Evolutionary conservation across 1,140 invertebrate genomes (phyloP).

Genomic region (Drosophila varians): DNA sequence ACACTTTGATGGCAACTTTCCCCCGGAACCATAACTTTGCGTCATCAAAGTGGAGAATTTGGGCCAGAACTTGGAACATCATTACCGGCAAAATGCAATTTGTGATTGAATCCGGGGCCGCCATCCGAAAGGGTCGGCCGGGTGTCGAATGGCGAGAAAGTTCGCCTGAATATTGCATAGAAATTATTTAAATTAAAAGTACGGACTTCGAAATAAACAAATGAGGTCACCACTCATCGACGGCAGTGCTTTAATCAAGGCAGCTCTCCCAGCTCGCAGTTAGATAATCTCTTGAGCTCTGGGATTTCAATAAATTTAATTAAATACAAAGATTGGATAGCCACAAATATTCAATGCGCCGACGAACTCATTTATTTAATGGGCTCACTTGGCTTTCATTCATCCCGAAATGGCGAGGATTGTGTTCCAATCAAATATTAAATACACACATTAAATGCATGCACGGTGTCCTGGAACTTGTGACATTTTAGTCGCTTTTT

Average conservation of each 20-base stretch:
- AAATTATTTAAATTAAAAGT: constrained; percentile 11
- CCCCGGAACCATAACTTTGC: constrained; percentile 9
- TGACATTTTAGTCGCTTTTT: neutral
- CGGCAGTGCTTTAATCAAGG: neutral
- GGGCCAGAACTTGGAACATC: constrained; percentile 19
- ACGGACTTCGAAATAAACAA: neutral
- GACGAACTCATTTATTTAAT: neutral
- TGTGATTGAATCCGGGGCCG: constrained; percentile 15
- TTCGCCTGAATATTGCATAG: neutral
- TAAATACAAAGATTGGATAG: constrained; percentile 7
- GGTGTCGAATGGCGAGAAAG: neutral
- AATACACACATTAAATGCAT: neutral
- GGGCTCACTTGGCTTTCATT: neutral
- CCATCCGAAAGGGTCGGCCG: neutral
- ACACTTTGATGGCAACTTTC: constrained; percentile 3
- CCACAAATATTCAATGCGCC: neutral
- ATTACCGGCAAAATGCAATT: constrained; percentile 33
- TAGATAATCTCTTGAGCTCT: neutral
- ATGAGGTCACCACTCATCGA: neutral
- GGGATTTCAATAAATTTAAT: constrained; percentile 1
- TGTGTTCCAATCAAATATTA: neutral
- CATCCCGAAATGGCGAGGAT: too few species aligned
- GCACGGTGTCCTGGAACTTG: neutral
- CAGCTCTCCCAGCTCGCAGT: neutral
- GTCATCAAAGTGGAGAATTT: constrained; percentile 3